Percentiles rank a stretch among this genome's conserved stretches.
Conservation (phyloP, 1,140 invertebrate genomes). For the Cyclargus thomasi region DNA sequence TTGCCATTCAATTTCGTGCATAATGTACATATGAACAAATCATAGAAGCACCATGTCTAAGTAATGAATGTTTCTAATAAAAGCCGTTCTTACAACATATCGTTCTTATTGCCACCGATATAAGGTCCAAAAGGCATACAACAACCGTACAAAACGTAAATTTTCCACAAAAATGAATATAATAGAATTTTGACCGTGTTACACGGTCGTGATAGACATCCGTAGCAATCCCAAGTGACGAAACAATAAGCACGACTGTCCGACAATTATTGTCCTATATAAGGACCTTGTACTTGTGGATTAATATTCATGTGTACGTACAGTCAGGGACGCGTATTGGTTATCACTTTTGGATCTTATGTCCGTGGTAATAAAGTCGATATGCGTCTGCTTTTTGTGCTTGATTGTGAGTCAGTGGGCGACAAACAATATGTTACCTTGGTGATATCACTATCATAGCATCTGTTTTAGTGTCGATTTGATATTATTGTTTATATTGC, state of each 20-base stretch:
- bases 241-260: conserved; percentile 24
- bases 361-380: background rate
- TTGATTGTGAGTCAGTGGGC: background rate
- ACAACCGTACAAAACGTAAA: too few species aligned
- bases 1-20: too few species aligned
- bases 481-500: background rate
- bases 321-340: background rate
- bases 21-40: too few species aligned
- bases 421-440: background rate
- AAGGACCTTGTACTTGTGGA: conserved; percentile 31
- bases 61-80: too few species aligned
- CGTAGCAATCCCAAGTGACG: background rate
- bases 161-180: too few species aligned
- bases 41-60: too few species aligned
- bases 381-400: background rate
- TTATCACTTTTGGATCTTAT: background rate
- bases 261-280: conserved; percentile 28
- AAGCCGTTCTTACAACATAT: too few species aligned
- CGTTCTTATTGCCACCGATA: too few species aligned
- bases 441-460: conserved; percentile 12
- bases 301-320: conserved; percentile 3
- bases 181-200: too few species aligned
- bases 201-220: background rate
- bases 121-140: too few species aligned
- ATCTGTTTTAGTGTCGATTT: background rate